Evolutionary conservation across 2,113 vertebrate species (phyloP), one percentile per base, ranked within the genome.

Genomic region (Edolisoma coerulescens): DNA sequence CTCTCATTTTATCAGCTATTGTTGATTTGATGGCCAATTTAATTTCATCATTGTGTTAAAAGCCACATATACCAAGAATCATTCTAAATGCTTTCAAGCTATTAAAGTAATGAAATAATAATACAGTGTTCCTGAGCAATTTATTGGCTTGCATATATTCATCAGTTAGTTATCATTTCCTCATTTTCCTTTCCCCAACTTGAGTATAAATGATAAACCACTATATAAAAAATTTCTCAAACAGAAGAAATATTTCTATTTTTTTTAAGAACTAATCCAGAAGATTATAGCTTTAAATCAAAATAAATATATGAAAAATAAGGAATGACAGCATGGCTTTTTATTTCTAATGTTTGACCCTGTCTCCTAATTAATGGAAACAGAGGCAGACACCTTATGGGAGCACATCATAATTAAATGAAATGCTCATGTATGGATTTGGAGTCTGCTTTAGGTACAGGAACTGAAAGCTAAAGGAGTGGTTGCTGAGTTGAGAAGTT

Each of bases 101-200:
- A 75, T 95, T 94, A 93, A 84, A 88, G 67, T 97, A 96, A 96
- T 92, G 89, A 96, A 96, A 92, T 85, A 94, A 86, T 94, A 94
- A 95, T 91, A 73, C 20, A 21, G 54, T 89, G 35, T 88, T 90
- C 84, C 89, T 39, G 87, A 92, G 64, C 26, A 76, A 74, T 94
- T 97, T 89, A 95, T 78, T 95, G 61, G 47, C 19, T 93, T 69
- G 17, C n/a, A 80, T 60, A 37, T 94, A 45, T 93, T 73, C 54
- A 59, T 89, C 68, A 60, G 53, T 88, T 83, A 39, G 81, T 70
- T 90, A 69, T 80, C 2, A 1, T 33, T 26, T 27, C 9, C 16
- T 84, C 3, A 1, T 84, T 82, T 93, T 82, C 32, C 2, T 57
- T 32, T 81, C 10, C 13, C 6, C 16, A 64, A 27, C 21, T 84